Base-by-base conservation (phyloP, 2,113 vertebrate species). In the Plecotus auritus region DNA sequence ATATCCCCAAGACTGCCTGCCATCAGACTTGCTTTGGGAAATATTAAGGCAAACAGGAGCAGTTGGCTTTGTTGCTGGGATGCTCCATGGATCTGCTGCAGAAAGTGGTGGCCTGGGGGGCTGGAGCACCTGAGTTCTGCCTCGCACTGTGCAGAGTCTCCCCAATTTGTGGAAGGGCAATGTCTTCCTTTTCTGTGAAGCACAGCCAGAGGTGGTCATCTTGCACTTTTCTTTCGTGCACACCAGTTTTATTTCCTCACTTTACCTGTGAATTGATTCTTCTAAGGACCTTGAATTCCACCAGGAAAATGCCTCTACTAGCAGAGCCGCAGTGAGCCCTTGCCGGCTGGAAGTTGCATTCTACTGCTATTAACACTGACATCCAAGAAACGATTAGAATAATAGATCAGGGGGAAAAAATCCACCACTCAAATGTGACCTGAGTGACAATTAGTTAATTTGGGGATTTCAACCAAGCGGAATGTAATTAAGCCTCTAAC, bases 401-500 rank as follows among this genome's bases (percentile, higher is more conserved):
- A 94, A 47, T 23, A 89, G 40, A 94, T 69, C 4, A 0, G 32
- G 47, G 9, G 9, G 18, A 0, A n/a, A n/a, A 17, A 14, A 28
- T 32, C 61, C 67, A 72, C n/a, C 0, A 6, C 37, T 94, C 64
- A 42, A 64, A 91, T 77, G 69, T 76, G 78, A 92, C 51, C 88
- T 35, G 18, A 1, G 54, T 82, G 88, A 91, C 69, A 94, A 85
- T 88, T 82, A 40, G 73, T 91, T 72, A 49, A 78, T 76, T 74
- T 85, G 85, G 54, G 40, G 73, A 95, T 95, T 88, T 93, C 85
- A 93, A 92, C 59, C 88, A 88, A 93, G 84, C 94, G 40, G 93
- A 95, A 81, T 85, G 80, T 87, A 94, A 96, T 94, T 96, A 96
- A 91, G 66, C 37, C 51, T 93, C 90, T 81, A 90, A 91, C 84